Evolutionary conservation across 2,888 invertebrate species (phyloP).

Genomic region (Morpho helenor): DNA sequence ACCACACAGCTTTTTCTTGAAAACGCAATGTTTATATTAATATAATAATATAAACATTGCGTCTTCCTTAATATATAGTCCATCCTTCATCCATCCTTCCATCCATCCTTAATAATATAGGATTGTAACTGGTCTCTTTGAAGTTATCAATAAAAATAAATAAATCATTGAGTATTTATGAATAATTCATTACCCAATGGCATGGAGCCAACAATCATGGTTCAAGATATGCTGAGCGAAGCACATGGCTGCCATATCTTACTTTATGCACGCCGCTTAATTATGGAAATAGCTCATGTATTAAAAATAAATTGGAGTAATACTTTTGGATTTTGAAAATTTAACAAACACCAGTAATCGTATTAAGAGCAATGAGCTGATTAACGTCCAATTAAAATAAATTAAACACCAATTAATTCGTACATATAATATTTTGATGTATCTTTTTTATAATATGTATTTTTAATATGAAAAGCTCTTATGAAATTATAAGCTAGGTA

Average conservation of each 20-base stretch:
- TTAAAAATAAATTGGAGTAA: constrained; percentile 28
- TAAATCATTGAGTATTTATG: constrained; percentile 30
- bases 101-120: too few species aligned
- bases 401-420: neutral
- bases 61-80: too few species aligned
- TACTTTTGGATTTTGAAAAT: constrained; percentile 14
- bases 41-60: too few species aligned
- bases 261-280: constrained; percentile 29
- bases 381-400: constrained; percentile 3
- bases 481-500: too few species aligned
- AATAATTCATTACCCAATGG: constrained; percentile 39
- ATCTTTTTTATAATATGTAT: too few species aligned
- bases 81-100: too few species aligned
- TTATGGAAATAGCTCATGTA: constrained; percentile 26
- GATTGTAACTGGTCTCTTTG: neutral
- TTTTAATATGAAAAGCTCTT: too few species aligned
- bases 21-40: too few species aligned
- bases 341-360: constrained; percentile 1
- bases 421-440: neutral
- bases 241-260: constrained; percentile 58
- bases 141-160: constrained; percentile 16
- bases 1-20: too few species aligned
- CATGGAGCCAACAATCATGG: constrained; percentile 48
- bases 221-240: constrained; percentile 33
- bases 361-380: constrained; percentile 20